Percentiles rank a stretch among this genome's conserved stretches.
phyloP scores from a whole-genome alignment of 2,113 vertebrate species.

The Festucalex cinctus region DNA sequence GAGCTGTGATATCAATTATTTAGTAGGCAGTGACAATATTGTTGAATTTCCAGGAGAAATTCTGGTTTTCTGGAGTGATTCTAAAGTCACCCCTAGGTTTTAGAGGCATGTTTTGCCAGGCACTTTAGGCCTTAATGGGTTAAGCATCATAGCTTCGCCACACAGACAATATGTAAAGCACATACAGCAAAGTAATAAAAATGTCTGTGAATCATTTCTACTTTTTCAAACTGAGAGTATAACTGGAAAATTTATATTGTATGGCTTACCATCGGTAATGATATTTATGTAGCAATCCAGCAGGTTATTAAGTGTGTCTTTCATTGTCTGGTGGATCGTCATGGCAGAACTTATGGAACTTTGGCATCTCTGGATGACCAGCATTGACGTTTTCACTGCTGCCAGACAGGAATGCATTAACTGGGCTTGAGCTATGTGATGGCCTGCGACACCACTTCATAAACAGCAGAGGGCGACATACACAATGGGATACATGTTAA shows the following conservation, averaged over 20 bases:
- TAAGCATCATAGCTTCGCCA: not conserved
- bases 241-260: too few species aligned
- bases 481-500: not conserved
- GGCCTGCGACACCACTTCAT: constrained; percentile 77
- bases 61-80: too few species aligned
- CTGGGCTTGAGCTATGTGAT: constrained; percentile 82
- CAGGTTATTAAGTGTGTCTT: constrained; percentile 78
- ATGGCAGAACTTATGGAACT: constrained; percentile 60
- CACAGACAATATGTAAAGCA: too few species aligned
- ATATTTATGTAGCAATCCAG: constrained; percentile 78
- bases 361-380: constrained; percentile 82
- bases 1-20: too few species aligned
- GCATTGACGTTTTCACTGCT: constrained; percentile 83
- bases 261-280: constrained; percentile 78
- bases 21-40: too few species aligned
- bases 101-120: too few species aligned
- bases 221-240: too few species aligned
- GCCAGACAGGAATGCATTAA: constrained; percentile 84
- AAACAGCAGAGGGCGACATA: constrained; percentile 45
- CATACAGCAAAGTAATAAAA: too few species aligned
- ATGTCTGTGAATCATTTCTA: too few species aligned
- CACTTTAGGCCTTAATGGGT: too few species aligned
- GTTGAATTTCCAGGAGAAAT: too few species aligned
- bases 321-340: constrained; percentile 45
- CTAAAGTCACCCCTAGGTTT: too few species aligned